phyloP scores from a whole-genome alignment of 2,888 invertebrate species.

The Drosophila testacea region DNA sequence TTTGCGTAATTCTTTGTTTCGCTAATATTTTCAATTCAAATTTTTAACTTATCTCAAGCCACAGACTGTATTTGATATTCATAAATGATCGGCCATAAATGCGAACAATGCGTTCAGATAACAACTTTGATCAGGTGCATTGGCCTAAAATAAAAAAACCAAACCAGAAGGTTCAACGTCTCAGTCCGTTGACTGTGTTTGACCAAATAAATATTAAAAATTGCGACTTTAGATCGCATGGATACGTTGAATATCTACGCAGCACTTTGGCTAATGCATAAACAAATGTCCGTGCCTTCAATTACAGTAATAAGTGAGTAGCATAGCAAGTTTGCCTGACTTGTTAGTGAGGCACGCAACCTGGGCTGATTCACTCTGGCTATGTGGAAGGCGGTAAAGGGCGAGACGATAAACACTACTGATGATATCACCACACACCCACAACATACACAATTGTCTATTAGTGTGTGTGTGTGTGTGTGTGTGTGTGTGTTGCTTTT shows the following conservation, averaged over 20 bases:
- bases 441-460: conserved; percentile 1
- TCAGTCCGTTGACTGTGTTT: background rate
- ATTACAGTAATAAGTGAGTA: conserved; percentile 57
- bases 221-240: conserved; percentile 13
- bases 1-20: no score
- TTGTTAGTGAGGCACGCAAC: conserved; percentile 57
- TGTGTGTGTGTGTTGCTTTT: background rate
- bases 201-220: conserved; percentile 1
- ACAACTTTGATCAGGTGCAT: conserved; percentile 19
- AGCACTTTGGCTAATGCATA: conserved; percentile 28
- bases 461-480: background rate
- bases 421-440: conserved; percentile 66
- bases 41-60: background rate
- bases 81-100: background rate
- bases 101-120: conserved; percentile 32
- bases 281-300: conserved; percentile 32
- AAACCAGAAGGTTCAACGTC: conserved; percentile 2
- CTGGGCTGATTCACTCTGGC: conserved; percentile 33
- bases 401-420: conserved; percentile 47
- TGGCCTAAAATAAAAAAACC: background rate
- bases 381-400: conserved; percentile 26
- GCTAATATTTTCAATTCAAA: background rate
- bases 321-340: conserved; percentile 14
- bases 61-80: conserved; percentile 1
- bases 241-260: conserved; percentile 15